Base-by-base conservation (phyloP, 2,888 invertebrate genomes). In the Drosophila mercatorum region DNA sequence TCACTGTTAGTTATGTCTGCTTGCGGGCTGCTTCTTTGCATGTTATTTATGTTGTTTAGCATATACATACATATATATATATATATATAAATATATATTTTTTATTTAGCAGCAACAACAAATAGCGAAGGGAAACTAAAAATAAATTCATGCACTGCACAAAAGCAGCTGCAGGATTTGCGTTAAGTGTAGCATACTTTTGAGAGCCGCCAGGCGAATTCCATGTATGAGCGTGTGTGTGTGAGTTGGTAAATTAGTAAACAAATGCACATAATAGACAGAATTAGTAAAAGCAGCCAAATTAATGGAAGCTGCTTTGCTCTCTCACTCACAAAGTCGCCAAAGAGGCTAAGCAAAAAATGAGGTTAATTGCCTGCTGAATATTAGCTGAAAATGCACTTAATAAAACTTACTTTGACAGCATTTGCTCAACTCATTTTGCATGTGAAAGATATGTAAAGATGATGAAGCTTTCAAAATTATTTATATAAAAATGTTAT, bases 1-100 rank as follows among this genome's bases (percentile, higher is more conserved):
- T 80, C 83, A 84, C 77, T 72, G 86, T 79, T 89, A 82, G 89
- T 89, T 87, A 84, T 84, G 80, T 84, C 72, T 82, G 88, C 77
- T 82, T 75, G 89, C 80, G 77, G 85, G 85, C 80, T 76, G 55
- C 77, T 82, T 74, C 82, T 81, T 83, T 82, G 64, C 72, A 71
- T 71, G 70, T 88, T 84, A 87, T 89, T 84, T 84, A 82, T 77
- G 83, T 72, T 81, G 62, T 75, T 86, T 83, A 77, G 74, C 81
- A 77, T 41, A 56, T 43, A 56, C 2, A 75, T 81, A 36, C 2
- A 77, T 80, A 49, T n/a, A 31, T 4, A 40, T 12, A 44, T 38
- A 10, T 79, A 70, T 68, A 75, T 44, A 11, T 17, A 28, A 4
- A 28, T 28, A 28, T 28, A 28, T 28, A 5, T 17, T 22, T 69